Evolutionary conservation across 1,140 invertebrate genomes (phyloP), one percentile per base, ranked within the genome.

Genomic region (Physella acuta): DNA sequence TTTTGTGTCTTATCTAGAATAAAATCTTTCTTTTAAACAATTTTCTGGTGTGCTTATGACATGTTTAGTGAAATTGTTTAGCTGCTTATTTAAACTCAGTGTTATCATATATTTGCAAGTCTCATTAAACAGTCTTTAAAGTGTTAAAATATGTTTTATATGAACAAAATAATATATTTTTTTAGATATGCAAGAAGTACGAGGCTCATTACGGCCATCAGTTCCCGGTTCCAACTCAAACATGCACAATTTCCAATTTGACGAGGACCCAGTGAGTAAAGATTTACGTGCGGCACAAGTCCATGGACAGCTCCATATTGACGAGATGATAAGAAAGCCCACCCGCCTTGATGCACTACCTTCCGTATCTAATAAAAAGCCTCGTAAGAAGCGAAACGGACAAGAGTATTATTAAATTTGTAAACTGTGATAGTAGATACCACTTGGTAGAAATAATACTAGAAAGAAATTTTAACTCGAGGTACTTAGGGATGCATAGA

Each of bases 301-400:
- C 31, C 79, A 81, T 56, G 78, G 78, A 11, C 75, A 78, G 59
- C 59, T 79, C 14, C 63, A 75, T 44, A 68, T 58, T 34, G 75
- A 79, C 30, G 76, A 76, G 17, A 37, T 58, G 2, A 49, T 76
- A 30, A 67, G 80, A 39, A 77, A 76, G 67, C 82, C 84, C 0
- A 75, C 70, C 17, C 73, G 81, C 26, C 71, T 85, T 4, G 79
- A 84, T 61, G 77, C 83, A 1, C 73, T 83, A 33, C 80, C 78
- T 1, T 49, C 78, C 11, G 71, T 76, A 3, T 71, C 75, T 11
- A 64, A 71, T 14, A 78, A 76, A 62, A 77, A 73, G 74, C 65
- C 56, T 67, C 77, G 69, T 72, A 80, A 78, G 71, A 79, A 76
- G 67, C 73, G 71, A 17, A 65, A 51, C 0, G 58, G 20, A n/a